Base-by-base conservation (phyloP, 2,888 invertebrate genomes). In the Hemithea aestivaria region DNA sequence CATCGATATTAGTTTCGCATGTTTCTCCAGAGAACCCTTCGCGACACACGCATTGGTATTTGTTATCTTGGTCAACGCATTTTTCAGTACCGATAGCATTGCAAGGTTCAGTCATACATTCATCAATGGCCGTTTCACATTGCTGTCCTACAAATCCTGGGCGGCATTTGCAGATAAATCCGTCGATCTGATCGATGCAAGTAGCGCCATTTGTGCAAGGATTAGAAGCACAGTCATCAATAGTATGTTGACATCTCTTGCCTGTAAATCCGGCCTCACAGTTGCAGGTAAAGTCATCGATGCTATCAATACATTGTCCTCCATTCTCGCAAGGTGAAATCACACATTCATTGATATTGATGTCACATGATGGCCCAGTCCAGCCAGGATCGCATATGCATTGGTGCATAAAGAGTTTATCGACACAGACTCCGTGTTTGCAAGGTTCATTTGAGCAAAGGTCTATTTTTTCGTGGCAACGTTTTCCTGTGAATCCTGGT, bases 241-340 rank as follows among this genome's bases (percentile, higher is more conserved):
- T 93, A 0, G 94, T 91, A 64, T 97, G 97, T 67, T 98, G 97
- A 69, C 97, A 98, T 56, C 92, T 91, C 69, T 96, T 95, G 26
- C 98, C 98, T 1, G 97, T 96, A 66, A 93, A 98, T 1, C 97
- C 98, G n/a, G 95, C 91, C 68, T 97, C 96, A 68, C 98, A 98
- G 34, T 91, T 93, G 66, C 98, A 98, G 20, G 90, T 90, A 58
- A 91, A 97, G 34, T 93, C 96, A 58, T 96, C 91, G 2, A 96
- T 91, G 43, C 92, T 87, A 66, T 99, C 98, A 16, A 94, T 90
- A 72, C 99, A 99, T 51, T 93, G 93, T 0, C 97, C 99, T 21
- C 93, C 94, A 73, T 99, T 98, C 57, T 93, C 91, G 65, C 99
- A 99, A 0, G 98, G 98, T 47, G 92, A 92, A 36, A 90, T 90